Evolutionary conservation across 1,140 invertebrate species (phyloP).

Genomic region (Maconellicoccus hirsutus): DNA sequence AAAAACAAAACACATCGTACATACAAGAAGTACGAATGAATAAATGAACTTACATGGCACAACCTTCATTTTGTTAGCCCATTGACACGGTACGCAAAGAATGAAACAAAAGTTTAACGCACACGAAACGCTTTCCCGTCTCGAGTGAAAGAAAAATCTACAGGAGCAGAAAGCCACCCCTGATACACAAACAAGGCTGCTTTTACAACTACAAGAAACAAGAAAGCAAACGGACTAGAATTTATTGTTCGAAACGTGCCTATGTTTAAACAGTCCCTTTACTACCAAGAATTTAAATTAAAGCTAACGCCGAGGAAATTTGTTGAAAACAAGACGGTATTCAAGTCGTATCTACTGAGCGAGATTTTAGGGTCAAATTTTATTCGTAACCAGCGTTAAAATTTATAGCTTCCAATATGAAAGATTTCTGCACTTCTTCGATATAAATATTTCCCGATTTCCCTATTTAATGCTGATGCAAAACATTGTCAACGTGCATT

Average conservation of each 20-base stretch:
- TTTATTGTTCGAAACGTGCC: constrained; percentile 4
- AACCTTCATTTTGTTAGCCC: constrained; percentile 10
- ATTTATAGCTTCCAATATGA: constrained; percentile 1
- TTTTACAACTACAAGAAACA: constrained; percentile 5
- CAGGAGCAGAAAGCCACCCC: background rate
- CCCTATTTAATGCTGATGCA: background rate
- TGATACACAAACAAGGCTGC: background rate
- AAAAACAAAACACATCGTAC: background rate
- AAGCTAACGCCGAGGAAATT: background rate
- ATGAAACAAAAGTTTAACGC: constrained; percentile 1
- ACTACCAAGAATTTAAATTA: background rate
- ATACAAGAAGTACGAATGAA: background rate
- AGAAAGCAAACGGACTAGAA: constrained; percentile 3
- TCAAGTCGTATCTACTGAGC: background rate
- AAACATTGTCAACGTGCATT: background rate
- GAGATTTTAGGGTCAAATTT: constrained; percentile 4
- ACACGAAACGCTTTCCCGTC: background rate
- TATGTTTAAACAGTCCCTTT: background rate
- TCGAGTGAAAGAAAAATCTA: background rate
- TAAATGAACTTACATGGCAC: background rate
- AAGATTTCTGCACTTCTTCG: background rate
- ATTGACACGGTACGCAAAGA: background rate
- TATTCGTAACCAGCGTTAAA: background rate
- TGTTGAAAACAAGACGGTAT: background rate
- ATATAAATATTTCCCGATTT: background rate